Conservation (phyloP, 2,888 invertebrate genomes). For the Drosophila nr. perissopoda region DNA sequence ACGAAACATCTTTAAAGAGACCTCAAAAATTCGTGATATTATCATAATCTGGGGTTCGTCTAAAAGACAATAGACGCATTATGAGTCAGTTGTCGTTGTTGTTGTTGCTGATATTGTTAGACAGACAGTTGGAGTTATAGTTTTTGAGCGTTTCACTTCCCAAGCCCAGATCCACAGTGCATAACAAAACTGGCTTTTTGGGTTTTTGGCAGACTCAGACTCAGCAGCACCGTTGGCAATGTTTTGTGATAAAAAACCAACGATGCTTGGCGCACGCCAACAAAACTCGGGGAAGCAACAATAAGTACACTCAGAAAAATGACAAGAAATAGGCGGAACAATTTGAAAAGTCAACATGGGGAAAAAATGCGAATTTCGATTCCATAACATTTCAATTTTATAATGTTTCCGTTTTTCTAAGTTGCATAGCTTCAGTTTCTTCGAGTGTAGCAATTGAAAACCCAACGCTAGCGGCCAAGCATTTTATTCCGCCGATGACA, state of each 20-base stretch:
- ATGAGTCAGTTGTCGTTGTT: constrained; percentile 19
- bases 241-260: constrained; percentile 65
- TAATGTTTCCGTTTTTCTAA: neutral
- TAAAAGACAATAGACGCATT: constrained; percentile 51
- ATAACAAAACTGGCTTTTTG: constrained; percentile 67
- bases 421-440: neutral
- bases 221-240: constrained; percentile 52
- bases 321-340: neutral
- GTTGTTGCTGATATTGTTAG: constrained; percentile 5
- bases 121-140: constrained; percentile 34
- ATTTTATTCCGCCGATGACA: constrained; percentile 57
- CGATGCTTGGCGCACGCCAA: constrained; percentile 72
- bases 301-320: neutral
- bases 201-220: constrained; percentile 33
- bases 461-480: constrained; percentile 51
- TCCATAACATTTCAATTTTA: neutral
- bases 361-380: neutral
- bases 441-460: constrained; percentile 51
- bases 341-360: neutral
- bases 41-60: constrained; percentile 39
- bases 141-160: constrained; percentile 24
- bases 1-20: constrained; percentile 10
- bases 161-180: constrained; percentile 63
- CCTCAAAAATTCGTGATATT: constrained; percentile 28
- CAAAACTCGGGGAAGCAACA: constrained; percentile 44